Conservation (phyloP, 2,888 invertebrate species). For the Adela reaumurella region DNA sequence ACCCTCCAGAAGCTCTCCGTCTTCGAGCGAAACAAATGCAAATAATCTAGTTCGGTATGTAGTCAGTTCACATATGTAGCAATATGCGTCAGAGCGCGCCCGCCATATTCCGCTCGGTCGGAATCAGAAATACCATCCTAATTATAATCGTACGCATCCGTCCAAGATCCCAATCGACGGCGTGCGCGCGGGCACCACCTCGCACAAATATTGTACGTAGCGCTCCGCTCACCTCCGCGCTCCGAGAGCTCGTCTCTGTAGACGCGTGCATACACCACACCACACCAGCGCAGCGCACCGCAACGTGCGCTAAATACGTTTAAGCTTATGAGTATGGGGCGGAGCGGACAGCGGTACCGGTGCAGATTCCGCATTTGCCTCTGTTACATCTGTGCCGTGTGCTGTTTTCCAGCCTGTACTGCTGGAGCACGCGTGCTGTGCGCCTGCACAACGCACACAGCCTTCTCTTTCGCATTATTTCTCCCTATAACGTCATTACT, state of each 20-base stretch:
- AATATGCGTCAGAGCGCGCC: constrained; percentile 21
- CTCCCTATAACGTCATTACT: no score
- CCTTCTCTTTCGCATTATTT: no score
- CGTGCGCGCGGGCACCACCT: constrained; percentile 22
- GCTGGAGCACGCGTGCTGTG: no score
- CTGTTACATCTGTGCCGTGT: no score
- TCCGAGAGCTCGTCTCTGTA: neutral
- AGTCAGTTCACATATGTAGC: neutral
- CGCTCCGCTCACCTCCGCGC: neutral
- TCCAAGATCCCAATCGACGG: constrained; percentile 48
- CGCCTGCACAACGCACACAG: no score
- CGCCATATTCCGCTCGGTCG: constrained; percentile 50
- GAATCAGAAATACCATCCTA: constrained; percentile 58
- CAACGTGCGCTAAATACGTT: neutral
- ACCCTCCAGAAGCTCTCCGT: no score
- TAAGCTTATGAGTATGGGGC: neutral
- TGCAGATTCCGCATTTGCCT: no score
- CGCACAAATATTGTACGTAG: neutral
- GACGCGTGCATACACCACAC: neutral
- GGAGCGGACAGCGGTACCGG: neutral
- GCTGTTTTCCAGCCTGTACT: no score
- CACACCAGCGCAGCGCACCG: no score
- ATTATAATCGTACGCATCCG: constrained; percentile 57
- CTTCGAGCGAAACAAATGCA: neutral
- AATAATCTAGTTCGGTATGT: neutral